Evolutionary conservation across 1,140 invertebrate species (phyloP).

Genomic region (Leptestheria dahalacensis): DNA sequence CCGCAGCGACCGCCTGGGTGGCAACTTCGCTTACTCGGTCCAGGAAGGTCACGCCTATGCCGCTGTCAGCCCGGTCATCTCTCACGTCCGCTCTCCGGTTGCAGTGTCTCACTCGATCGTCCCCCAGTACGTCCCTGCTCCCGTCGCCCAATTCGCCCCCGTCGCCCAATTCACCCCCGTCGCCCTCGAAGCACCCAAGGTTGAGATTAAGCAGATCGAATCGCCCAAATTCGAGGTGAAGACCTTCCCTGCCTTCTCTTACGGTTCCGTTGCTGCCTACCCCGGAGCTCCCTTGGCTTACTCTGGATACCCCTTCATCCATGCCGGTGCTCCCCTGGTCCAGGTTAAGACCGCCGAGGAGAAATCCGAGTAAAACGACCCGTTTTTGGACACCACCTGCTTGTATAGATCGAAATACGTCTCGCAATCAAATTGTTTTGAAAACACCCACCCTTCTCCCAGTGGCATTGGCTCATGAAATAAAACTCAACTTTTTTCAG

Average conservation of each 20-base stretch:
- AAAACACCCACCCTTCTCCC: too few relatives aligned
- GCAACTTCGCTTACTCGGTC: conserved; percentile 39
- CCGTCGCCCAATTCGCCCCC: not conserved
- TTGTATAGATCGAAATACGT: too few relatives aligned
- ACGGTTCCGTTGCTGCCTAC: not conserved
- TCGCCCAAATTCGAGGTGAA: not conserved
- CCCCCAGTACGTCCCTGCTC: conserved; percentile 19
- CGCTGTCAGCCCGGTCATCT: conserved; percentile 31
- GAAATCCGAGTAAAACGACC: not conserved
- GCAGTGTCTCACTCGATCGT: conserved; percentile 27
- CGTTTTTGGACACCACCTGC: too few relatives aligned
- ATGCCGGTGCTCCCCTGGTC: not conserved
- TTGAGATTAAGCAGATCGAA: not conserved
- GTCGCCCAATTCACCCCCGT: not conserved
- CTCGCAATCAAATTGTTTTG: too few relatives aligned
- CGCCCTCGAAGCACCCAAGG: not conserved
- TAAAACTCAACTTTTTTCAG: too few relatives aligned
- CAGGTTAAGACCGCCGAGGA: not conserved
- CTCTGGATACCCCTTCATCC: not conserved
- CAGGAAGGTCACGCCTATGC: conserved; percentile 37
- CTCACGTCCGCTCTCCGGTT: conserved; percentile 25
- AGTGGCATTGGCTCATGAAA: too few relatives aligned
- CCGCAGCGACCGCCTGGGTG: conserved; percentile 34
- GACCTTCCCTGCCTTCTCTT: not conserved
- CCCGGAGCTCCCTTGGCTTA: not conserved